Percentiles rank a stretch among this genome's conserved stretches.
Conservation (phyloP, 2,888 invertebrate species). For the Cabera pusaria region DNA sequence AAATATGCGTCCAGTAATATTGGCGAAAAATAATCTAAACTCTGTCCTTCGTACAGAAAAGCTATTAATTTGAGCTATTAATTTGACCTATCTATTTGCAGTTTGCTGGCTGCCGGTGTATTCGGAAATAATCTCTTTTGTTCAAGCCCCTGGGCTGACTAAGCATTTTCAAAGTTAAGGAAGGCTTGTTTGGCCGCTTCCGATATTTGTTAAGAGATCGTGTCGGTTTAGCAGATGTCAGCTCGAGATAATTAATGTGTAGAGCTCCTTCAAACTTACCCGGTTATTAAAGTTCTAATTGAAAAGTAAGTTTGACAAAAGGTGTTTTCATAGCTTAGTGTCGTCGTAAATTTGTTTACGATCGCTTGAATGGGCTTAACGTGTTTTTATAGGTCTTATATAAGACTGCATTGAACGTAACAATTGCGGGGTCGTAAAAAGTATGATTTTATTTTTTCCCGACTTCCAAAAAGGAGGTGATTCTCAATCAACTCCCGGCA, state of each 20-base stretch:
- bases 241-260: conserved; percentile 74
- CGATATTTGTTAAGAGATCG: conserved; percentile 74
- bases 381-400: no score
- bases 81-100: conserved; percentile 34
- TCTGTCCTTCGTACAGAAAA: no score
- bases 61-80: no score
- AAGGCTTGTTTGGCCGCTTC: conserved; percentile 66
- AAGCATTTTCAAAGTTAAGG: conserved; percentile 67
- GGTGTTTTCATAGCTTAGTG: conserved; percentile 14
- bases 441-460: no score
- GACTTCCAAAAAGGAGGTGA: no score
- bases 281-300: conserved; percentile 63
- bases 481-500: no score
- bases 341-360: not conserved
- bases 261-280: conserved; percentile 49
- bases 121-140: conserved; percentile 64
- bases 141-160: conserved; percentile 57
- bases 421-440: no score
- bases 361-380: no score
- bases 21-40: no score
- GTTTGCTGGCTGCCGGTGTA: conserved; percentile 42
- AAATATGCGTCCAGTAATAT: no score
- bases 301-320: conserved; percentile 36
- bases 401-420: no score
- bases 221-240: conserved; percentile 68